Evolutionary conservation across 2,113 vertebrate genomes (phyloP).

Genomic region (Felis chaus): DNA sequence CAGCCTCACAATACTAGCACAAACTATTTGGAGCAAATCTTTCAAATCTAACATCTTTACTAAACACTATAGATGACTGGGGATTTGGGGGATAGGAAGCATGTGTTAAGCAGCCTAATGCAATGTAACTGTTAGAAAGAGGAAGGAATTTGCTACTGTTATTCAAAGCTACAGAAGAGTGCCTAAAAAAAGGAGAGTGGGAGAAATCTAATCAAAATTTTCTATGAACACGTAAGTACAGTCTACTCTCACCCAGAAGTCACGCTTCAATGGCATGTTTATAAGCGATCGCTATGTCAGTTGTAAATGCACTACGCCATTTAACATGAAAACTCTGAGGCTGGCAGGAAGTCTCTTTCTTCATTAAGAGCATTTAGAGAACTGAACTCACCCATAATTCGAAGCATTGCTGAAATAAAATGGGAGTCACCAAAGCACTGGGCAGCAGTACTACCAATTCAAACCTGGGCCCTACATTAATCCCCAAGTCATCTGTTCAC

Average conservation of each 20-base stretch:
- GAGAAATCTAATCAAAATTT: conserved; percentile 10
- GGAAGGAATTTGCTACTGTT: neutral
- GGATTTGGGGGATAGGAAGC: neutral
- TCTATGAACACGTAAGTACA: neutral
- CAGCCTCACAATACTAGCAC: neutral
- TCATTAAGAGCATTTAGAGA: neutral
- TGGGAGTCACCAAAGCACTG: neutral
- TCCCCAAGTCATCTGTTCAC: neutral
- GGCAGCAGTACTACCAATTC: neutral
- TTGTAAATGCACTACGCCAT: conserved; percentile 7
- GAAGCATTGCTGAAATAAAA: neutral
- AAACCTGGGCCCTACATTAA: neutral
- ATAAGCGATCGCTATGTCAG: neutral
- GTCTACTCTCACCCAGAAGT: neutral
- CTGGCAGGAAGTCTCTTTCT: neutral
- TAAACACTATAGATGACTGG: neutral
- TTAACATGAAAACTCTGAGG: conserved; percentile 1
- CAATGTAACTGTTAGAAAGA: neutral
- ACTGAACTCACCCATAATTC: neutral
- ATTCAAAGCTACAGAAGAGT: conserved; percentile 32
- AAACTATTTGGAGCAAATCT: conserved; percentile 5
- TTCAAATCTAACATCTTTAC: conserved; percentile 27
- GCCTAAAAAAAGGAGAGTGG: neutral
- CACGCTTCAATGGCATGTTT: neutral
- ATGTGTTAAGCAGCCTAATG: conserved; percentile 8